These are phyloP conservation scores for Spea hammondii DNA, from an alignment of 2,797 vertebrate species.

Conservation along the genomic window DNA sequence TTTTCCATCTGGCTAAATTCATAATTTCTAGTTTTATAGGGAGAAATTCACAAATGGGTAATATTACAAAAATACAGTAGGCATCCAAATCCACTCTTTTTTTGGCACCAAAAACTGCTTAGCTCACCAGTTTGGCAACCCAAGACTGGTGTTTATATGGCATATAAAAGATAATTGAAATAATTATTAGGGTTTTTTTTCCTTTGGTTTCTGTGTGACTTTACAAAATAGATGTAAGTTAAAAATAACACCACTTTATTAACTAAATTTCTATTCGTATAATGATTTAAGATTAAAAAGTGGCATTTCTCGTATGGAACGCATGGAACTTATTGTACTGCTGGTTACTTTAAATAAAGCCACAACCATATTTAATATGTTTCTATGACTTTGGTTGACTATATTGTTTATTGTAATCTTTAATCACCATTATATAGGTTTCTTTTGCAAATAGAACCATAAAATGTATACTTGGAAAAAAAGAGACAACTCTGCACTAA, in stretches of 20 bases:
- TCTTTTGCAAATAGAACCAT: no score
- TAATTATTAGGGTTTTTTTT: slow-evolving; percentile 32
- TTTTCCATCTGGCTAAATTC: slow-evolving; percentile 39
- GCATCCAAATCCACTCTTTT: slow-evolving; percentile 15
- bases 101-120: slow-evolving; percentile 32
- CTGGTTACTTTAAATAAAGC: no score
- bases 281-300: background rate
- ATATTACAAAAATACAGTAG: slow-evolving; percentile 11
- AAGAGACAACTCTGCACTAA: no score
- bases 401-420: no score
- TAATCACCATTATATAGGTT: no score
- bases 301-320: no score
- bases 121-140: slow-evolving; percentile 36
- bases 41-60: slow-evolving; percentile 22
- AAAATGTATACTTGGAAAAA: no score
- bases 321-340: no score
- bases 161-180: slow-evolving; percentile 38
- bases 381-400: no score
- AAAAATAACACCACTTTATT: slow-evolving; percentile 17
- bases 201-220: background rate
- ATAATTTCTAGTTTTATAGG: slow-evolving; percentile 31
- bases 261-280: slow-evolving; percentile 3
- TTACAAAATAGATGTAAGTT: background rate
- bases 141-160: slow-evolving; percentile 23
- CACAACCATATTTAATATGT: no score